Percentiles rank a stretch among this genome's conserved stretches.
These are phyloP conservation scores for Ephialtes manifestator DNA, from an alignment of 2,888 invertebrate genomes.

Conservation along the genomic window DNA sequence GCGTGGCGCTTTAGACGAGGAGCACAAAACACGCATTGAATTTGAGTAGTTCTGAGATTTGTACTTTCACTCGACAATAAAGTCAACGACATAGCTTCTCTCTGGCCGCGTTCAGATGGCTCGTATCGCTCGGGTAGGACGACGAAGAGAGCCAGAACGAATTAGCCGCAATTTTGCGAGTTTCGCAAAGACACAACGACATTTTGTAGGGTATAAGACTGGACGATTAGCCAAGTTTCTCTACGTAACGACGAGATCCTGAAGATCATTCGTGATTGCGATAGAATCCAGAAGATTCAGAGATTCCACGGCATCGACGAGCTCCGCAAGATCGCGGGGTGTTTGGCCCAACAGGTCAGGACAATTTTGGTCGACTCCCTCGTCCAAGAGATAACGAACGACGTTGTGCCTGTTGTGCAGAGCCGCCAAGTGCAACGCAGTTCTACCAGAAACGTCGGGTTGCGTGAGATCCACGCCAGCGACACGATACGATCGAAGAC, in stretches of 20 bases:
- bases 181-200: background rate
- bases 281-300: constrained; percentile 58
- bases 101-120: background rate
- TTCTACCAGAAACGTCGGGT: constrained; percentile 89
- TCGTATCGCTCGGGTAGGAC: background rate
- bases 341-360: constrained; percentile 88
- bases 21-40: constrained; percentile 48
- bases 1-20: constrained; percentile 7
- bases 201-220: background rate
- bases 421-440: constrained; percentile 90
- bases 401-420: constrained; percentile 87
- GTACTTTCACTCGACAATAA: constrained; percentile 66
- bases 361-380: constrained; percentile 84
- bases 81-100: constrained; percentile 27
- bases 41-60: constrained; percentile 56
- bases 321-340: constrained; percentile 87
- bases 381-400: constrained; percentile 87
- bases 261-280: constrained; percentile 19
- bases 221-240: constrained; percentile 17
- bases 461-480: constrained; percentile 90
- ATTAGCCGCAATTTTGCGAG: background rate
- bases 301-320: constrained; percentile 60
- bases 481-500: constrained; percentile 88
- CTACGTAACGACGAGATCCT: constrained; percentile 39
- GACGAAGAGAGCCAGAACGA: constrained; percentile 8